Evolutionary conservation across 2,797 vertebrate species (phyloP), one percentile per base, ranked within the genome.

Genomic region (Cyclura pinguis): DNA sequence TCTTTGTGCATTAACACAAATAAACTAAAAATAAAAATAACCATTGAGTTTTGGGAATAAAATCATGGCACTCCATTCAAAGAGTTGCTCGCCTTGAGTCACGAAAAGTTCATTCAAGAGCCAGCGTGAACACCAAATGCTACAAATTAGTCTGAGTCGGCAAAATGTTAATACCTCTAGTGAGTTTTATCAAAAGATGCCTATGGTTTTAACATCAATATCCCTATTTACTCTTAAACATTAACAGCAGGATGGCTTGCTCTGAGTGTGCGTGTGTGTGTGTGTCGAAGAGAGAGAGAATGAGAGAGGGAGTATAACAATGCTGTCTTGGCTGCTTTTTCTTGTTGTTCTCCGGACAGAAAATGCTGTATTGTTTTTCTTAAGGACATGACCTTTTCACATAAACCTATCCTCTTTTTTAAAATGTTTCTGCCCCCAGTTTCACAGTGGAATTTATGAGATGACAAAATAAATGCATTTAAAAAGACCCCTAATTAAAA

Each of bases 91-190:
- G 13, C 42, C 16, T 35, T 32, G 10, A 72, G 8, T 42, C 29
- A 32, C 3, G 3, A 0, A 92, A 96, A 88, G 87, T 85, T 90
- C 96, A 94, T 95, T 93, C 93, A 97, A 95, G 95, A 92, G 91
- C 93, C 94, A 96, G 73, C 89, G 89, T 95, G 93, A 93, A 91
- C 94, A 95, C 94, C 94, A 92, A 92, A 96, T 97, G 85, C 96
- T 97, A 95, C 97, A 97, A 96, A 96, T 95, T 96, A 95, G 55
- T 95, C 78, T 96, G 96, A 95, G 94, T 94, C 93, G 84, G 27
- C 94, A 94, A 94, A 94, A 88, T 95, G 96, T 96, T 97, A 88
- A 96, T 96, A 93, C 92, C 94, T 88, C 87, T 74, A 92, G 93
- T 95, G 96, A 95, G 96, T 95, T 93, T 96, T 95, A 96, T 95